Conservation (phyloP, 2,888 invertebrate genomes). For the Pyrocoelia pectoralis region DNA sequence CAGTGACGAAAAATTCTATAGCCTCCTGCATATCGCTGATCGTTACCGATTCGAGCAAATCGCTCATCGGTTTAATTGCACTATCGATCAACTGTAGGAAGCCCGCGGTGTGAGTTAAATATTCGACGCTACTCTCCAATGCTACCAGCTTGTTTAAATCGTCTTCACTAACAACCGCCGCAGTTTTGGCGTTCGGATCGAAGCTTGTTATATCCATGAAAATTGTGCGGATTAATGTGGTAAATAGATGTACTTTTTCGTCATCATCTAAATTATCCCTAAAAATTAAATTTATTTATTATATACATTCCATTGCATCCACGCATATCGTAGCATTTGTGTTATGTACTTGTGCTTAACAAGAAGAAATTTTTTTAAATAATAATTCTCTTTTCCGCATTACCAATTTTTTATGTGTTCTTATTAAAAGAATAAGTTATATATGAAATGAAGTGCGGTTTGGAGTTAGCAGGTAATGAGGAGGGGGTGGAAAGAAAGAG, state of each 20-base stretch:
- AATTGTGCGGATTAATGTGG: slow-evolving; percentile 42
- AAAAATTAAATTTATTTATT: slow-evolving; percentile 13
- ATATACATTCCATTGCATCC: too few species aligned
- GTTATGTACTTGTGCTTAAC: too few species aligned
- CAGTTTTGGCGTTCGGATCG: background rate
- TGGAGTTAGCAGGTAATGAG: too few species aligned
- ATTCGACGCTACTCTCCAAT: slow-evolving; percentile 68
- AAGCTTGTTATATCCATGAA: slow-evolving; percentile 38
- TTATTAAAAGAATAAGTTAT: too few species aligned
- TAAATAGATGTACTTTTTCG: slow-evolving; percentile 41
- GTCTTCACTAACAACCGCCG: slow-evolving; percentile 49
- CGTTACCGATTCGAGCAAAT: slow-evolving; percentile 75
- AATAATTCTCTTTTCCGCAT: too few species aligned
- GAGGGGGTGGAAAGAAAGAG: too few species aligned
- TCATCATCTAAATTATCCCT: slow-evolving; percentile 39
- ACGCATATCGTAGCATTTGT: too few species aligned
- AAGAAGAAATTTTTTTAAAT: too few species aligned
- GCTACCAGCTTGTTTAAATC: slow-evolving; percentile 58
- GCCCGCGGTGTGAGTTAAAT: slow-evolving; percentile 65
- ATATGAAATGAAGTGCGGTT: too few species aligned
- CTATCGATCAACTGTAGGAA: slow-evolving; percentile 56
- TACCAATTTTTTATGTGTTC: too few species aligned
- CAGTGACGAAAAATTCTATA: slow-evolving; percentile 85
- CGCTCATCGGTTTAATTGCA: slow-evolving; percentile 72
- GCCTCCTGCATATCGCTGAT: slow-evolving; percentile 87